These are phyloP conservation scores for Chrysina gloriosa DNA, from an alignment of 2,888 invertebrate species.

Conservation along the genomic window DNA sequence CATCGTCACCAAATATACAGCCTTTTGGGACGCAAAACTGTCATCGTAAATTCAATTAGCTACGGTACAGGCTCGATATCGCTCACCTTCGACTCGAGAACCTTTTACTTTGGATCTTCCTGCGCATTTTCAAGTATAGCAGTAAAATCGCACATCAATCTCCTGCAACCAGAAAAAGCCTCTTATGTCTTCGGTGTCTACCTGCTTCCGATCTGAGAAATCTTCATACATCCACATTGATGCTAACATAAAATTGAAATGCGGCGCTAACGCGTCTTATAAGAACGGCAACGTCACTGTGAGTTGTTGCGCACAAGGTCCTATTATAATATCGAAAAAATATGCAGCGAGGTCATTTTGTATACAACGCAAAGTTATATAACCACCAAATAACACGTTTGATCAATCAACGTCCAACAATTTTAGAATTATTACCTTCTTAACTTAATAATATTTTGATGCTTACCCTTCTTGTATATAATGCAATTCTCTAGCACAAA, in stretches of 20 bases:
- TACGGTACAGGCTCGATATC: conserved; percentile 54
- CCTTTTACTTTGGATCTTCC: conserved; percentile 29
- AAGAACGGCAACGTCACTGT: too few relatives aligned
- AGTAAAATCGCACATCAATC: conserved; percentile 5
- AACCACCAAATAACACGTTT: too few relatives aligned
- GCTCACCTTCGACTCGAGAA: conserved; percentile 28
- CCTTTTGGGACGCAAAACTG: conserved; percentile 62
- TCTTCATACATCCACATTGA: not conserved
- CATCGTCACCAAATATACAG: conserved; percentile 65
- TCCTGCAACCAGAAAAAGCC: not conserved
- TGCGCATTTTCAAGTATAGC: not conserved
- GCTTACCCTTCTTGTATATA: too few relatives aligned
- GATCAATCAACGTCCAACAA: too few relatives aligned
- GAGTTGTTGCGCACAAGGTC: too few relatives aligned
- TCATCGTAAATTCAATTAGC: conserved; percentile 66
- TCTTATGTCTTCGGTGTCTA: not conserved
- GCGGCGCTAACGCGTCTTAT: not conserved
- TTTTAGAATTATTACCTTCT: too few relatives aligned
- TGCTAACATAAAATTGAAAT: not conserved
- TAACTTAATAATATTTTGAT: too few relatives aligned
- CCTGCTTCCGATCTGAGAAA: not conserved
- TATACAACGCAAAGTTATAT: too few relatives aligned
- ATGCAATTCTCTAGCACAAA: too few relatives aligned
- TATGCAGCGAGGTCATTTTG: too few relatives aligned
- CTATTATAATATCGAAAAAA: too few relatives aligned